Percentiles rank a stretch among this genome's conserved stretches.
Evolutionary conservation across 2,113 vertebrate species (phyloP).

Genomic region (Andinoacara biseriatus): DNA sequence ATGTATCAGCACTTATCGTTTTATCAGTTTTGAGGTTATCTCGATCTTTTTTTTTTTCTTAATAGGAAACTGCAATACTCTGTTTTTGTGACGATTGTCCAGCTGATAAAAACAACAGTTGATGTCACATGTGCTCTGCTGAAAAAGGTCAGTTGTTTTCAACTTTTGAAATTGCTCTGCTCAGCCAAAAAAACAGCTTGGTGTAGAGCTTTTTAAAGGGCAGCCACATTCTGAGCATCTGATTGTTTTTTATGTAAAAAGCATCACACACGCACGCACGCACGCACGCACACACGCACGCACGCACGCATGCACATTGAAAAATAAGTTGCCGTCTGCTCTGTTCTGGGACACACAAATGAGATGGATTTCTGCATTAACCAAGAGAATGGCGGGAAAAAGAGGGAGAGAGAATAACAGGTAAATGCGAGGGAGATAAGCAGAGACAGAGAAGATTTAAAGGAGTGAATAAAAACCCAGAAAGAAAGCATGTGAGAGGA

Average conservation of each 20-base stretch:
- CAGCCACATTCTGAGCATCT: constrained; percentile 33
- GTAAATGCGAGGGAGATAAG: constrained; percentile 16
- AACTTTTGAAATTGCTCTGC: constrained; percentile 31
- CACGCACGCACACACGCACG: background rate
- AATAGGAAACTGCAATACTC: background rate
- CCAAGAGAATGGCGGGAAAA: background rate
- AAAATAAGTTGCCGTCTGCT: background rate
- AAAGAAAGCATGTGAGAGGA: background rate
- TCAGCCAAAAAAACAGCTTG: constrained; percentile 47
- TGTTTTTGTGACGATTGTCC: background rate
- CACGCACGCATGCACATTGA: background rate
- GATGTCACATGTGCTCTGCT: constrained; percentile 27
- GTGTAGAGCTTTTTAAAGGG: constrained; percentile 48
- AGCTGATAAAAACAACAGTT: constrained; percentile 46
- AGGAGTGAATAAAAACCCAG: background rate
- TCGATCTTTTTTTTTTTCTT: background rate
- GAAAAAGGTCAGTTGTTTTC: constrained; percentile 56
- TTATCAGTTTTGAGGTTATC: background rate
- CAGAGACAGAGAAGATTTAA: constrained; percentile 1
- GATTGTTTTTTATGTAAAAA: constrained; percentile 35
- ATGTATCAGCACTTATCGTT: background rate
- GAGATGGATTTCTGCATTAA: constrained; percentile 38
- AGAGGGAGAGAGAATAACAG: background rate
- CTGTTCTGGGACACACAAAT: background rate
- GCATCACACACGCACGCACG: background rate